Evolutionary conservation across 2,888 invertebrate genomes (phyloP), one percentile per base, ranked within the genome.

Genomic region (Noctua janthe): DNA sequence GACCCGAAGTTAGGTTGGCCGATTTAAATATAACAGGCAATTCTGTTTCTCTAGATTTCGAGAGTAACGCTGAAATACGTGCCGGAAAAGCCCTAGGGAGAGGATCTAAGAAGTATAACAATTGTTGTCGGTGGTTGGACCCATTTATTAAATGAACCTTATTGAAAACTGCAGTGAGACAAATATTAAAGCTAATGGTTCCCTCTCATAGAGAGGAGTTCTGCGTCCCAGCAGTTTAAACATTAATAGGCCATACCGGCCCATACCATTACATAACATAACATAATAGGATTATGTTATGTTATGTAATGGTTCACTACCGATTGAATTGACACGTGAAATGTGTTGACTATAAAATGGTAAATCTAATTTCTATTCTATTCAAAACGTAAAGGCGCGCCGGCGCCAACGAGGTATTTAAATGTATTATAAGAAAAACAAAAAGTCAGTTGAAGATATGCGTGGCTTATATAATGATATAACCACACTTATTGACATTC

Each of bases 401-500:
- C n/a, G n/a, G 47, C 47, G 47, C 69, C 47, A n/a, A 15, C 10
- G 66, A 66, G 66, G 35, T 66, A 66, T 66, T 66, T 66, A 66
- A 66, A 5, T 20, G 8, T n/a, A 17, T 47, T 69, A 49, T 17
- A 29, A 8, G 8, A 17, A 69, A n/a, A 47, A 47, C 13, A 47
- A 29, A 47, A 69, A 66, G 39, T 66, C 20, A 66, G 35, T 39
- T 20, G 10, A 39, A 66, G 35, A 39, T 39, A 51, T 20, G 15
- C 43, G 11, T 43, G 23, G 29, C 20, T 43, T n/a, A 67, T 43
- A 54, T 71, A 51, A 47, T 56, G n/a, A 43, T 69, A 29, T 49
- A 67, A 82, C 43, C 3, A 76, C 77, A 77, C 29, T 74, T 73
- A 85, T 74, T 84, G 66, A 82, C 78, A 78, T 77, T 67, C 43